Evolutionary conservation across 2,113 vertebrate species (phyloP).

Genomic region (Syngnathoides biaculeatus): DNA sequence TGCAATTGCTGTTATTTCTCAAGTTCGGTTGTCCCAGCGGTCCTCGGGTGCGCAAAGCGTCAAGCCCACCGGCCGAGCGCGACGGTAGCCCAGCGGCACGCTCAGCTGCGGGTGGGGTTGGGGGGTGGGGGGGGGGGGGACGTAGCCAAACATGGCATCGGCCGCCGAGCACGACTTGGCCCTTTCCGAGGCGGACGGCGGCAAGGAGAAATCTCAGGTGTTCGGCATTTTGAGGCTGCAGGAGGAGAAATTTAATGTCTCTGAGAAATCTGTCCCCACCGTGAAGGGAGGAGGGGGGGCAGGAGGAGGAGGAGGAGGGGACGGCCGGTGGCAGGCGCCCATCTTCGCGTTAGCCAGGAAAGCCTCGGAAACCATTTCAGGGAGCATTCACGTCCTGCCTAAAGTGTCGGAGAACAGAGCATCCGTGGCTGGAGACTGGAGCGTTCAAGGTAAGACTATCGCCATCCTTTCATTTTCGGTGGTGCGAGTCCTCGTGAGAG

Average conservation of each 20-base stretch:
- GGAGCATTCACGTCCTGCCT: conserved; percentile 77
- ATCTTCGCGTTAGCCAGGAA: conserved; percentile 80
- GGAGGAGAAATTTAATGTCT: conserved; percentile 65
- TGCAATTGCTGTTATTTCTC: conserved; percentile 27
- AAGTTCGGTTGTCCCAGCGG: conserved; percentile 25
- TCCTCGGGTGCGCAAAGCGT: conserved; percentile 36
- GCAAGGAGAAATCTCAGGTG: conserved; percentile 70
- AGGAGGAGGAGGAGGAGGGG: conserved; percentile 60
- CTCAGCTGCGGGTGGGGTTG: background rate
- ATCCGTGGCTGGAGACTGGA: conserved; percentile 71
- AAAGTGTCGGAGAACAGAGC: conserved; percentile 73
- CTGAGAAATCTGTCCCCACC: conserved; percentile 53
- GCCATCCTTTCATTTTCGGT: background rate
- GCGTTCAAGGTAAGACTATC: conserved; percentile 66
- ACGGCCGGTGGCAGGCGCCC: conserved; percentile 79
- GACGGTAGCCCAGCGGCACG: background rate
- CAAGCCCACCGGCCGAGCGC: conserved; percentile 12
- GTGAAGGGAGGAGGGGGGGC: conserved; percentile 50
- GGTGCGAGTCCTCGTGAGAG: too few species aligned
- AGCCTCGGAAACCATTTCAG: conserved; percentile 78
- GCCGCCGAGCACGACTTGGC: conserved; percentile 74
- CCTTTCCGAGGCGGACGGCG: conserved; percentile 70
- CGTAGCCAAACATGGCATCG: conserved; percentile 69
- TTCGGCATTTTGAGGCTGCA: conserved; percentile 77
- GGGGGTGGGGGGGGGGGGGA: too few species aligned